These are phyloP conservation scores for Leptinotarsa juncta DNA, from an alignment of 2,888 invertebrate species.

Conservation along the genomic window DNA sequence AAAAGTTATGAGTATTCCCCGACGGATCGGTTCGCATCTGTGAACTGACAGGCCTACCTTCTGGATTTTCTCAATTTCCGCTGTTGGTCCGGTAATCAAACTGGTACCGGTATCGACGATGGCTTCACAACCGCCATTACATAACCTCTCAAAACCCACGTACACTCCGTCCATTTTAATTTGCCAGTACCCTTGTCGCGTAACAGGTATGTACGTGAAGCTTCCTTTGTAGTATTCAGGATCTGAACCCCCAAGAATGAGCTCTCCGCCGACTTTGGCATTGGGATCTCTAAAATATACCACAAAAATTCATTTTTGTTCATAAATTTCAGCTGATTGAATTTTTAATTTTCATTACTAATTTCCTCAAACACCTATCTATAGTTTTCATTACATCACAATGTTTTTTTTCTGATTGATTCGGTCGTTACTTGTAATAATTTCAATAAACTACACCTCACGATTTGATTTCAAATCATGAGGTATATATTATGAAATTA, in stretches of 20 bases:
- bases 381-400: no score
- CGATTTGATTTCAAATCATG: no score
- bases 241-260: constrained; percentile 95
- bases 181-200: constrained; percentile 94
- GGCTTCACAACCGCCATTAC: constrained; percentile 86
- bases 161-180: constrained; percentile 78
- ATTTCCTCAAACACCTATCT: no score
- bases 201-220: constrained; percentile 89
- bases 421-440: no score
- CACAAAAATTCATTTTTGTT: no score
- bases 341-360: no score
- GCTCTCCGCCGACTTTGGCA: constrained; percentile 82
- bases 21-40: no score
- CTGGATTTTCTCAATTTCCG: constrained; percentile 83
- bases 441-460: no score
- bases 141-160: constrained; percentile 71
- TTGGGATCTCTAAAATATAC: constrained; percentile 73
- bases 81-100: constrained; percentile 89
- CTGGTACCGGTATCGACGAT: constrained; percentile 97
- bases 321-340: no score
- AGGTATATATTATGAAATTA: no score
- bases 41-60: constrained; percentile 67
- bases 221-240: constrained; percentile 86
- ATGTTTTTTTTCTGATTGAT: no score
- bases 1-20: no score